Base-by-base conservation (phyloP, 1,140 invertebrate genomes). In the Fopius arisanus region DNA sequence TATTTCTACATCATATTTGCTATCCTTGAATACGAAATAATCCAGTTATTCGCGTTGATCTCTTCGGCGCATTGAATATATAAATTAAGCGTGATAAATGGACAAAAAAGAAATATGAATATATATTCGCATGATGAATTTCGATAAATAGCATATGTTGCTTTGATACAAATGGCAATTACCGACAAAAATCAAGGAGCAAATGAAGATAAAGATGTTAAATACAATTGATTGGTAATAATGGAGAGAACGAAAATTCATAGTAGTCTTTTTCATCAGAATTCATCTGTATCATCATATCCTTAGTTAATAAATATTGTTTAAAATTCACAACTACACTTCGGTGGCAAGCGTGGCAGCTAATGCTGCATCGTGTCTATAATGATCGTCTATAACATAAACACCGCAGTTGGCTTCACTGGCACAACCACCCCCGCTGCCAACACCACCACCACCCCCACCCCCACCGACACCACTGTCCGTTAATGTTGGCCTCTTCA, bases 361-460 rank as follows among this genome's bases (percentile, higher is more conserved):
- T 29, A 87, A 78, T 72, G 89, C 76, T 77, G 88, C 81, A 79
- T 90, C 89, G 70, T 89, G 89, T 79, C 87, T 87, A 79, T 90
- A 91, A 81, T 92, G 91, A 84, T 91, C 91, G 81, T 91, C 91
- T 85, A 92, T 91, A 81, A 91, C 90, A 83, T 91, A 91, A 72
- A 91, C 90, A 76, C 89, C 88, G 77, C 89, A 86, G 21, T 78
- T 76, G 67, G 72, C 70, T 37, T 86, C 75, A 74, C 73, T 65
- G 75, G 69, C 71, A 75, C 75, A 76, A 51, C 74, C 75, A 48
- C 72, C 71, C 37, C 75, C 77, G 28, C 75, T 75, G 33, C 63
- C 67, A 21, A 79, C 78, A 66, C 81, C 77, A 19, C 80, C 79
- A 75, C 67, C 67, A 51, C 82, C 78, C 70, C 75, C 77, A 29